Base-by-base conservation (phyloP, 2,797 vertebrate genomes). In the Sebastes nivosus region DNA sequence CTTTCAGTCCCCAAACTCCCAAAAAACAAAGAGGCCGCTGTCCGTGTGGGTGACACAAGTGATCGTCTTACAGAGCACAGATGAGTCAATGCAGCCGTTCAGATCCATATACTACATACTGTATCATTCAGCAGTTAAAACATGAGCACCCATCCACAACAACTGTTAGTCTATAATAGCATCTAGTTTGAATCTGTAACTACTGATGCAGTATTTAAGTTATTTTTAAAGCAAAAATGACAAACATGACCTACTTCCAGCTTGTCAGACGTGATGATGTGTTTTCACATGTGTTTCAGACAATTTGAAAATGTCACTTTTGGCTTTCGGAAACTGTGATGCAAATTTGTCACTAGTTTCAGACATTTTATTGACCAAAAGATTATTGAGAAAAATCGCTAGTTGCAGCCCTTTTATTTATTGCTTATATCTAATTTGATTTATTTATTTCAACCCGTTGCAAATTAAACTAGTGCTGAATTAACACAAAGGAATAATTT, bases 21-120 rank as follows among this genome's bases (percentile, higher is more conserved):
- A 16, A 80, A 42, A 42, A 42, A 96, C 95, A 96, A 96, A 94
- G 93, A 89, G 73, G 86, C 79, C 11, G 84, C 93, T 96, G 95
- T 96, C 75, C 70, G 68, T 80, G 67, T 18, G 79, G 75, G 79
- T 88, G 90, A 93, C 87, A 94, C 90, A 85, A 93, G 82, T 63
- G 88, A 91, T 91, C 38, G 58, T 77, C 80, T 89, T 76, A 74
- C 82, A 85, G 82, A 79, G 83, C 71, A 67, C 83, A 87, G 81
- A 88, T 63, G 74, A 88, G 85, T 87, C 83, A 83, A 79, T 77
- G 87, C 80, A 76, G 77, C 75, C 67, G n/a, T 80, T 82, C 42
- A 70, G 73, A 87, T 60, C 52, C 79, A 82, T 20, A 76, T 27
- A 69, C 34, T 36, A 36, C 69, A 69, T 72, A 88, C 78, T 89